Conservation (phyloP, 2,113 vertebrate species). For the Alligator mississippiensis region DNA sequence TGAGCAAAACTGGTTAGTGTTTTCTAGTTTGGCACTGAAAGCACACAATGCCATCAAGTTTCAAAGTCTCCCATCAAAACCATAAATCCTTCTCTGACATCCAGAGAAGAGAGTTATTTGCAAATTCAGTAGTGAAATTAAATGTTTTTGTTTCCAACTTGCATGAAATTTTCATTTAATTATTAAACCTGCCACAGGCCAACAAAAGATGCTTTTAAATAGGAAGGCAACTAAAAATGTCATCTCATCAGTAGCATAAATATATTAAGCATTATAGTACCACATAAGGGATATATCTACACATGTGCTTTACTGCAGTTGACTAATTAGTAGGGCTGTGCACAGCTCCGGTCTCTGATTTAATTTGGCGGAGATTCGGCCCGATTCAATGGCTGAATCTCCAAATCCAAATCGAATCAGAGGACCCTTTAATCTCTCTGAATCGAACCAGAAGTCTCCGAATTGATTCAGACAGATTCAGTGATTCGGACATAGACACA, state of each 20-base stretch:
- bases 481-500: too few relatives aligned
- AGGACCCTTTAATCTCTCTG: too few relatives aligned
- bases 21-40: background rate
- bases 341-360: too few relatives aligned
- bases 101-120: background rate
- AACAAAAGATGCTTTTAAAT: background rate
- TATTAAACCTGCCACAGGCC: background rate
- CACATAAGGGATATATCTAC: background rate
- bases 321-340: too few relatives aligned
- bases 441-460: too few relatives aligned
- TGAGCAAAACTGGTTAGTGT: background rate
- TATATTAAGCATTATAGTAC: background rate
- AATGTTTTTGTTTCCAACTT: background rate
- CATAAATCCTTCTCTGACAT: background rate
- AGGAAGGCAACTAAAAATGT: background rate
- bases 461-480: too few relatives aligned
- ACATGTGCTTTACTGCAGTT: too few relatives aligned
- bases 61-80: background rate
- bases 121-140: background rate
- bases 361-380: too few relatives aligned
- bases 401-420: too few relatives aligned
- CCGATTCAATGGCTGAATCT: too few relatives aligned
- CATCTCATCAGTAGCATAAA: background rate
- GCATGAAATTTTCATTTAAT: background rate
- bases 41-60: background rate